Evolutionary conservation across 2,888 invertebrate species (phyloP), one percentile per base, ranked within the genome.

Genomic region (Priocnemis perturbator): DNA sequence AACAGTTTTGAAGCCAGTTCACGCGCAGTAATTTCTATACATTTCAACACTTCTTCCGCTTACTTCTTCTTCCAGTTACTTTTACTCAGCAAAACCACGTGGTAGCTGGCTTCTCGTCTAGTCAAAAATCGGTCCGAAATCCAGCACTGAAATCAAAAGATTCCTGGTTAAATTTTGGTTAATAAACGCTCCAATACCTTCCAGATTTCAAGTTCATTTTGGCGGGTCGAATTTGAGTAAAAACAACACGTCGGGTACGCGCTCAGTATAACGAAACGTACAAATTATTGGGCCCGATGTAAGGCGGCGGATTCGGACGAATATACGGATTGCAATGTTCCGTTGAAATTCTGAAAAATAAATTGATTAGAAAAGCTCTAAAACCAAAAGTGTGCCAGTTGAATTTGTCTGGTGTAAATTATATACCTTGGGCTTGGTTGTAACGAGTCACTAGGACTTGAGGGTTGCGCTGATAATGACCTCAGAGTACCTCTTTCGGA

Each of bases 231-330:
- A n/a, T n/a, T n/a, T n/a, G n/a, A n/a, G n/a, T n/a, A n/a, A n/a
- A n/a, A n/a, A n/a, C n/a, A n/a, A n/a, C n/a, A n/a, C n/a, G n/a
- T n/a, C n/a, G n/a, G n/a, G n/a, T n/a, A n/a, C n/a, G n/a, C n/a
- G n/a, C n/a, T n/a, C n/a, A n/a, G n/a, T n/a, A 26, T 37, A 37
- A 3, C 37, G 37, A 1, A 70, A 88, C 89, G 85, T 84, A 90
- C 89, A 90, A 90, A 81, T 90, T 91, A 76, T 90, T 90, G 4
- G 91, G 90, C 55, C 91, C 90, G 7, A 90, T 89, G 77, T 93
- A 93, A 1, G 92, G 92, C 5, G 92, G 92, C 15, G 92, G 92
- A 79, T 91, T 92, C 0, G 92, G 92, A 58, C 92, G 89, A 53
- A 87, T 55, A 69, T 88, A 88, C 0, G 85, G 83, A 74, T 87